These are phyloP conservation scores for Sphenodon punctatus DNA, from an alignment of 2,797 vertebrate genomes.

Conservation along the genomic window DNA sequence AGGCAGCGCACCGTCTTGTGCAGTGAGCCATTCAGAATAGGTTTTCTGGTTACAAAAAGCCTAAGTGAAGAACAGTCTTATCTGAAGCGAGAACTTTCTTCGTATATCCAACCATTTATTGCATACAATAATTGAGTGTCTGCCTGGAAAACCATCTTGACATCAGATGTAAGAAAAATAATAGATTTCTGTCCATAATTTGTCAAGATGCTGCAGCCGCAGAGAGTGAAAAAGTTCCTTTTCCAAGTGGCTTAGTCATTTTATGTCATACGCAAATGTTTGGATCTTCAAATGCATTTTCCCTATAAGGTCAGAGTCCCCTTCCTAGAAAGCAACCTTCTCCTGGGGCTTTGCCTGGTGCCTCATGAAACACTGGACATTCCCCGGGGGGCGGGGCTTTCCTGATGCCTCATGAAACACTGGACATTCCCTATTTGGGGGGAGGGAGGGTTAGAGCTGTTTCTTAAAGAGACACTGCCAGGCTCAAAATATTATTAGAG, in stretches of 20 bases:
- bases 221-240: background rate
- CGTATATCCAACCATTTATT: slow-evolving; percentile 28
- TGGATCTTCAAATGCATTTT: background rate
- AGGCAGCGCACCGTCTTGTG: background rate
- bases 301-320: background rate
- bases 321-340: background rate
- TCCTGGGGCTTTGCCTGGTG: background rate
- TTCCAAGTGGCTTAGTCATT: background rate
- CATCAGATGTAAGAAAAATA: slow-evolving; percentile 29
- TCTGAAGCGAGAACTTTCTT: slow-evolving; percentile 20
- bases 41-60: slow-evolving; percentile 21
- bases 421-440: no score
- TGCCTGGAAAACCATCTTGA: slow-evolving; percentile 25
- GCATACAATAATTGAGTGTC: slow-evolving; percentile 13
- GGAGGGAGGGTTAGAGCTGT: background rate
- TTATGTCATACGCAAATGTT: background rate
- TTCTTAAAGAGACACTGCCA: no score
- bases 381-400: no score
- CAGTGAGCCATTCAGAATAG: slow-evolving; percentile 7
- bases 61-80: background rate
- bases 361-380: background rate
- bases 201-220: slow-evolving; percentile 3
- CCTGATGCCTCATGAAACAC: no score
- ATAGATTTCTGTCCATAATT: background rate
- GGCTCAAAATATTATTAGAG: background rate